phyloP scores from a whole-genome alignment of 2,888 invertebrate species.

The Platycnemis pennipes region DNA sequence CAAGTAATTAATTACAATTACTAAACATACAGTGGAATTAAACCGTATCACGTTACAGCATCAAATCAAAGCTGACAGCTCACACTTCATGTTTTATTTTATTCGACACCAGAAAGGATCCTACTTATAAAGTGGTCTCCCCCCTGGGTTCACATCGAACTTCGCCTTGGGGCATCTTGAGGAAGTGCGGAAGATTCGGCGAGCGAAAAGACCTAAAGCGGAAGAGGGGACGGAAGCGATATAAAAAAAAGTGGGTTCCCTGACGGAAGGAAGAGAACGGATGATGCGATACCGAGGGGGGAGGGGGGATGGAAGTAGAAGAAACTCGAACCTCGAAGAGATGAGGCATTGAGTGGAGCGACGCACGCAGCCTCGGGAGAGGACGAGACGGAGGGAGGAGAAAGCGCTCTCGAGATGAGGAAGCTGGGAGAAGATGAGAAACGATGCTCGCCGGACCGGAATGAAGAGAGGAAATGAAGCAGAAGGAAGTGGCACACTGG shows the following conservation, averaged over 20 bases:
- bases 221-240: background rate
- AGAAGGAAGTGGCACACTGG: background rate
- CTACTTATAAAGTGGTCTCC: too few relatives aligned
- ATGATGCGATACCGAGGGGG: background rate
- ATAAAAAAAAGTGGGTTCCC: background rate
- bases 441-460: background rate
- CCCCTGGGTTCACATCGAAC: too few relatives aligned
- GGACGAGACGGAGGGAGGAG: background rate
- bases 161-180: too few relatives aligned
- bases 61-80: too few relatives aligned
- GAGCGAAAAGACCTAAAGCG: background rate
- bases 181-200: too few relatives aligned
- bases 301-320: background rate
- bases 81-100: too few relatives aligned
- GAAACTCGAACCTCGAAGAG: too few relatives aligned
- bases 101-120: too few relatives aligned
- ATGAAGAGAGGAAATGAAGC: background rate
- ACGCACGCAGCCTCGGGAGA: background rate
- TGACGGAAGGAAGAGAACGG: background rate
- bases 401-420: background rate
- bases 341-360: background rate
- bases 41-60: too few relatives aligned
- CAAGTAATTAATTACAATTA: too few relatives aligned
- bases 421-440: background rate
- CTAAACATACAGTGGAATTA: too few relatives aligned